A percentile compares a stretch with the other conserved stretches of the same genome.
Conservation (phyloP, 2,888 invertebrate species). For the Dolomedes plantarius region DNA sequence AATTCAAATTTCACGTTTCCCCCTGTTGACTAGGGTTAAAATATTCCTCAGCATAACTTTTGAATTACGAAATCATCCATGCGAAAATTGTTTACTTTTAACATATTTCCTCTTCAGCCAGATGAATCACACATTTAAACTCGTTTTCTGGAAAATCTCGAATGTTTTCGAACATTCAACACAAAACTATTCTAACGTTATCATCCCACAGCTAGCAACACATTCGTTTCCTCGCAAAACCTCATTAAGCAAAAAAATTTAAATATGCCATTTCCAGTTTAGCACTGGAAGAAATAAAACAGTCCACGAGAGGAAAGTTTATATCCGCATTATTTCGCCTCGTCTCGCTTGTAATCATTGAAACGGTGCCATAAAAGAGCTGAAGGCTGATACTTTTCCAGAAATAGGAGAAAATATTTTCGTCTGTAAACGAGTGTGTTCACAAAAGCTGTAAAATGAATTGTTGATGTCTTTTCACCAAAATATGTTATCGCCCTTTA, state of each 20-base stretch:
- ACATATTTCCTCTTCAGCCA: no score
- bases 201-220: no score
- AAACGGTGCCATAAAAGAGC: background rate
- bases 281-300: background rate
- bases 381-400: background rate
- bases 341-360: background rate
- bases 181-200: no score
- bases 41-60: no score
- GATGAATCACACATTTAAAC: no score
- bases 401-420: background rate
- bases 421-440: background rate
- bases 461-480: background rate
- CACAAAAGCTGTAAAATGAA: background rate
- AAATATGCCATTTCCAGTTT: background rate
- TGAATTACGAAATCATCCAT: no score
- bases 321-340: background rate
- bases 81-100: no score
- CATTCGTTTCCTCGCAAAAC: background rate
- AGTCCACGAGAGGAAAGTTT: background rate
- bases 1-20: no score
- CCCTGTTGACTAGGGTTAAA: no score
- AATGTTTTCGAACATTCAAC: no score
- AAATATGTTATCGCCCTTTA: no score
- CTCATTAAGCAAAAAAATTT: background rate
- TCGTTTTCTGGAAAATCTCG: no score